A percentile compares a stretch with the other conserved stretches of the same genome.
These are phyloP conservation scores for Leptogaster cylindrica DNA, from an alignment of 2,888 invertebrate species.

Conservation along the genomic window DNA sequence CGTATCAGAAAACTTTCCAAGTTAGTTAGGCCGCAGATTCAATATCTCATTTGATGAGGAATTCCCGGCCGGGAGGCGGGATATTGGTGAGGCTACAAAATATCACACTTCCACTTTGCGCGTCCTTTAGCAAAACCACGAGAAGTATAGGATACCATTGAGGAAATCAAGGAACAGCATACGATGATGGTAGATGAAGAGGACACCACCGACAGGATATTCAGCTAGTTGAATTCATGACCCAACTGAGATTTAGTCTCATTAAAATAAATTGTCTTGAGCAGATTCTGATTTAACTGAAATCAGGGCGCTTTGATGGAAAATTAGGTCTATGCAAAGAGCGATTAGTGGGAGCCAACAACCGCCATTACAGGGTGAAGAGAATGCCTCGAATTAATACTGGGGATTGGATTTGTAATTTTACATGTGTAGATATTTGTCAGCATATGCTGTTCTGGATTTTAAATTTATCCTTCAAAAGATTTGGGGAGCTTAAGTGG, in stretches of 20 bases:
- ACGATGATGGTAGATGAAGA: not conserved
- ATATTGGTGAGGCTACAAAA: not conserved
- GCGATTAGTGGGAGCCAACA: conserved; percentile 27
- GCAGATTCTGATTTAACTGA: conserved; percentile 26
- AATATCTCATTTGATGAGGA: conserved; percentile 27
- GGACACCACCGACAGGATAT: no score
- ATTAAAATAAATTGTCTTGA: conserved; percentile 33
- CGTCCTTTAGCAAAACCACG: conserved; percentile 12
- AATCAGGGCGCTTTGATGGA: conserved; percentile 20
- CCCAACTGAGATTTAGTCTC: conserved; percentile 27
- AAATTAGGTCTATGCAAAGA: conserved; percentile 27
- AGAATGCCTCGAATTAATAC: conserved; percentile 21
- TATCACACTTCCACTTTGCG: conserved; percentile 29
- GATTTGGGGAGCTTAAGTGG: no score
- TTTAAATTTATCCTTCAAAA: no score
- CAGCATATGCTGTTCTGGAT: conserved; percentile 9
- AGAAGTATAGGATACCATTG: conserved; percentile 20
- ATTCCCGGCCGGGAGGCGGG: conserved; percentile 18
- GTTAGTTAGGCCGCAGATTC: conserved; percentile 32
- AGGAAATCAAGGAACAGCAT: conserved; percentile 22
- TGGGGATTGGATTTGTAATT: conserved; percentile 11
- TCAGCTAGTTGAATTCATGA: conserved; percentile 10
- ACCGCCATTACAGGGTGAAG: not conserved
- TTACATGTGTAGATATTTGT: conserved; percentile 6
- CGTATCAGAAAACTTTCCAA: conserved; percentile 29